phyloP scores from a whole-genome alignment of 2,113 vertebrate species.

The Corythoichthys intestinalis region DNA sequence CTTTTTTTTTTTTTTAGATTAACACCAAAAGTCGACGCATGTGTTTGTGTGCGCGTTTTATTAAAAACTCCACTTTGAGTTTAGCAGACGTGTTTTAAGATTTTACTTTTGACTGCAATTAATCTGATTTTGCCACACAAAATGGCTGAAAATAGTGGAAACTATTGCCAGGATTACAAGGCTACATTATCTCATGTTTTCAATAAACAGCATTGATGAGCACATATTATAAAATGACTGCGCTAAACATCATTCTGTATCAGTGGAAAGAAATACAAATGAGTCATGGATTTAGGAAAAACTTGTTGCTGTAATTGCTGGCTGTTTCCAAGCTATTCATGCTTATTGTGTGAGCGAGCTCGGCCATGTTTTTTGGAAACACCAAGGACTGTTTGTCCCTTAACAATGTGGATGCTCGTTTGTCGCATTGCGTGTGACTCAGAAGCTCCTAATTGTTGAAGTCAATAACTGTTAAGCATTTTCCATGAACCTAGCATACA shows the following conservation, averaged over 20 bases:
- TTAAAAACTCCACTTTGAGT: slow-evolving; percentile 31
- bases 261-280: too few species aligned
- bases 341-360: too few species aligned
- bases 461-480: too few species aligned
- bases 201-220: not conserved
- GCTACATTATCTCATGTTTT: not conserved
- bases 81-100: not conserved
- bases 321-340: too few species aligned
- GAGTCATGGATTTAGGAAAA: too few species aligned
- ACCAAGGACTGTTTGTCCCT: too few species aligned
- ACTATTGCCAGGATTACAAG: not conserved
- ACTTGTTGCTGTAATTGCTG: too few species aligned
- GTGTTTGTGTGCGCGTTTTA: not conserved
- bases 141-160: not conserved
- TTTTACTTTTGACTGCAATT: not conserved
- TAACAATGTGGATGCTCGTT: too few species aligned
- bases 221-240: not conserved
- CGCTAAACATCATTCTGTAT: not conserved
- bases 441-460: too few species aligned
- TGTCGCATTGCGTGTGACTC: too few species aligned
- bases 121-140: not conserved
- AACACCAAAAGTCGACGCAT: slow-evolving; percentile 32
- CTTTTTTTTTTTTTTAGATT: slow-evolving; percentile 26
- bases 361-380: too few species aligned
- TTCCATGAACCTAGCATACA: not conserved